Base-by-base conservation (phyloP, 2,888 invertebrate species). In the Liodrosophila aerea region DNA sequence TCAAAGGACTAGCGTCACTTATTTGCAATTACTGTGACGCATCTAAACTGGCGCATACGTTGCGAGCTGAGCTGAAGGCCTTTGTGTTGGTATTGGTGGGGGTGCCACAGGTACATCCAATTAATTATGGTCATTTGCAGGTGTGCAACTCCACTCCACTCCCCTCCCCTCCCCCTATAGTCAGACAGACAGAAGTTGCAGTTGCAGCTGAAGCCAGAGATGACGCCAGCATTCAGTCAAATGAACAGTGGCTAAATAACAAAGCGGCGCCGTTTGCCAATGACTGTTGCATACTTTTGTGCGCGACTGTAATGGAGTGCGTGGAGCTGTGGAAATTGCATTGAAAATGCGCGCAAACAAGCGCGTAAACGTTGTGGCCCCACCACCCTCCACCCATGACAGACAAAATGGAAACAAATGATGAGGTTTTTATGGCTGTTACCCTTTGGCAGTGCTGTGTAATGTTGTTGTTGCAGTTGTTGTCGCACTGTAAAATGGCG, bases 81-180 rank as follows among this genome's bases (percentile, higher is more conserved):
- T 27, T 31, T 41, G 27, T 33, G 44, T 29, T 16, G 13, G 12
- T 18, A 22, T 34, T 34, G 34, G 13, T 9, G 58, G 57, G 34
- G 30, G 18, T 9, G 62, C 56, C 81, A 50, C 69, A 81, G 85
- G 78, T 66, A 76, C 85, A 74, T 47, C 85, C 85, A 82, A 82
- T 82, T 84, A 84, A 84, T 82, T 82, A 82, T 84, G 85, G 78
- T 82, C 78, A 82, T 82, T 84, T 81, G 63, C 84, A 78, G 82
- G 72, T 81, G 82, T 60, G 52, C 64, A 50, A 37, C 31, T 47
- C 40, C 22, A 58, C 34, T 12, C 30, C 29, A 44, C 8, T 22
- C 27, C 31, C 33, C 41, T 31, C 5, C 22, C 33, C 8, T 52
- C 15, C 22, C 12, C 11, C 36, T 33, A 18, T 1, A 33, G n/a